Evolutionary conservation across 1,140 invertebrate genomes (phyloP), one percentile per base, ranked within the genome.

Genomic region (Spodoptera frugiperda): DNA sequence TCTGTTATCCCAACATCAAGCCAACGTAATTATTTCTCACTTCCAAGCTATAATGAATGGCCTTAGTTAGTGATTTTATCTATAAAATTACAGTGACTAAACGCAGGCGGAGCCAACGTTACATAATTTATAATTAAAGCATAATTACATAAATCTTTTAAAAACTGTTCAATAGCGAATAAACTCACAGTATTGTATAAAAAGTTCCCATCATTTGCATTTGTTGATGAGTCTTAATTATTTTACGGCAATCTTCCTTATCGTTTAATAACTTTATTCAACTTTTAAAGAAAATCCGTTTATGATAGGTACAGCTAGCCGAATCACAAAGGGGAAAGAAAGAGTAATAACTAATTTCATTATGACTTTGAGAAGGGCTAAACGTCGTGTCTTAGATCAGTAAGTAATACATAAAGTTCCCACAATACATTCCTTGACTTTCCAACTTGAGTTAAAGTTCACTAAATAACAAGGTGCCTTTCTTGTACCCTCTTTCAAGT

Each of bases 401-500:
- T 74, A 17, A 30, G 53, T 48, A 51, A 73, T 73, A 77, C 21
- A 68, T 77, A 30, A 73, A 44, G 61, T 46, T 39, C 39, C 57
- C 33, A 48, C 61, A 55, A 78, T 67, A 78, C 77, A 78, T 76
- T 81, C 54, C 70, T 77, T 68, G 63, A 76, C 46, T 77, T 72
- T 65, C 44, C 17, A 68, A 72, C 49, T 73, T 75, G 39, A 73
- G 39, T 59, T 63, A 77, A 78, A 82, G 59, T 82, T 77, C 44
- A 78, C 49, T 81, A 63, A 73, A 78, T 82, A 78, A 76, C 74
- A 67, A 81, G 67, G 70, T 61, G 55, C 39, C 71, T 71, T 70
- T 73, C 74, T 72, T 79, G 51, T 51, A 79, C 80, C 77, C 80
- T 79, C 77, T 71, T 63, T 77, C 49, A 76, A 84, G 78, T 80